Base-by-base conservation (phyloP, 2,797 vertebrate genomes). In the Petrocephalus sullivani region DNA sequence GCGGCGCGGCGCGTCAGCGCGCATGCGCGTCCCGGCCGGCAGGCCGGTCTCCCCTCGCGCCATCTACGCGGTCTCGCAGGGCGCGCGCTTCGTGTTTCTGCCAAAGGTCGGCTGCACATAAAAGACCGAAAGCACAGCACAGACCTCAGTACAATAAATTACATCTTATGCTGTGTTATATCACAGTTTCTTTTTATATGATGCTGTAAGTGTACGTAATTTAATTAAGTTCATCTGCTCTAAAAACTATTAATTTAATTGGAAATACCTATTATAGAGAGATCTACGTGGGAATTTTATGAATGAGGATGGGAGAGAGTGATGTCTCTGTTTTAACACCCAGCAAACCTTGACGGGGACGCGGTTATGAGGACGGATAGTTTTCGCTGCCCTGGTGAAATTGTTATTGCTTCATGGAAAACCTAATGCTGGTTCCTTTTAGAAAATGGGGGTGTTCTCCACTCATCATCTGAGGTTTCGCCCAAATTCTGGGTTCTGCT, bases 21-120 rank as follows among this genome's bases (percentile, higher is more conserved):
- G 41, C 85, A 51, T 87, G 3, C 46, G 41, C 85, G 58, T 87
- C 87, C 75, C 88, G 14, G 14, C 56, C 33, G 87, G 28, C 56
- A 21, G 87, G 28, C 28, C 28, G 28, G 28, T 28, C 28, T 28
- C 28, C 28, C 28, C 28, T 28, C 28, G 28, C 28, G 28, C n/a
- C n/a, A n/a, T n/a, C n/a, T n/a, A n/a, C n/a, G n/a, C n/a, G n/a
- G n/a, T n/a, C n/a, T n/a, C n/a, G n/a, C n/a, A n/a, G n/a, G n/a
- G n/a, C n/a, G n/a, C n/a, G n/a, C n/a, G 28, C 28, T 28, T 28
- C 28, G 28, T 28, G 28, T 28, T 28, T 28, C 28, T 28, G 28
- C 28, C 28, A 28, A 28, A 28, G 28, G 28, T 28, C 28, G 28
- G 28, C 64, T 71, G 64, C 33, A 71, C 28, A 71, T 71, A 71